Base-by-base conservation (phyloP, 2,797 vertebrate species). In the Gambelia wislizenii region DNA sequence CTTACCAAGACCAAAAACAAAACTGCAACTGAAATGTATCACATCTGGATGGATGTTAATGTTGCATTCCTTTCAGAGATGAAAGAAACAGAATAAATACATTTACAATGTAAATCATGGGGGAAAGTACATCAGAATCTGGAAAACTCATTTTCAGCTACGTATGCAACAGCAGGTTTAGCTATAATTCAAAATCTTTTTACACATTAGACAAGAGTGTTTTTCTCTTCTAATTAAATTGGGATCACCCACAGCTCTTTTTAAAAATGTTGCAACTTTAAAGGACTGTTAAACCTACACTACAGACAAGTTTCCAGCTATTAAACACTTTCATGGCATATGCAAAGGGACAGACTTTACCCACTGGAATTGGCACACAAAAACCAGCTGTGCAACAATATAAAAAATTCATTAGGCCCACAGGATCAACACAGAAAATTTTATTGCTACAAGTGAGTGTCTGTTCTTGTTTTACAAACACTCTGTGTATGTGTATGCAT, bases 401-500 rank as follows among this genome's bases (percentile, higher is more conserved):
- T 91, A 92, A 95, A 95, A 96, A 93, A 96, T 91, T 95, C 93
- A 95, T 90, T 94, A 92, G 92, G 95, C 95, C 92, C 94, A 75
- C 33, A 89, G 91, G 94, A 94, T 78, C 72, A 72, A 91, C 91
- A 92, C 84, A 96, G 90, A 90, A 91, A 92, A 88, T 94, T 94
- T 96, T 95, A 96, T 80, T 93, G 92, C 89, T 13, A 0, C 56
- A 88, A 93, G 85, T 89, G 94, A 93, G 94, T 93, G 93, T 95
- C 95, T 96, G 95, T 92, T 96, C 94, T 95, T 87, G 90, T 94
- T 94, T 96, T 91, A 89, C 93, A 92, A 93, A 95, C 94, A 93
- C 95, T 93, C 89, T 84, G 89, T 93, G 9, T 89, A 49, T 92
- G 95, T 79, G 79, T 93, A 94, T 79, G 91, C 92, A 90, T 91